Evolutionary conservation across 2,888 invertebrate genomes (phyloP).

Genomic region (Noctuana brunneofusca): DNA sequence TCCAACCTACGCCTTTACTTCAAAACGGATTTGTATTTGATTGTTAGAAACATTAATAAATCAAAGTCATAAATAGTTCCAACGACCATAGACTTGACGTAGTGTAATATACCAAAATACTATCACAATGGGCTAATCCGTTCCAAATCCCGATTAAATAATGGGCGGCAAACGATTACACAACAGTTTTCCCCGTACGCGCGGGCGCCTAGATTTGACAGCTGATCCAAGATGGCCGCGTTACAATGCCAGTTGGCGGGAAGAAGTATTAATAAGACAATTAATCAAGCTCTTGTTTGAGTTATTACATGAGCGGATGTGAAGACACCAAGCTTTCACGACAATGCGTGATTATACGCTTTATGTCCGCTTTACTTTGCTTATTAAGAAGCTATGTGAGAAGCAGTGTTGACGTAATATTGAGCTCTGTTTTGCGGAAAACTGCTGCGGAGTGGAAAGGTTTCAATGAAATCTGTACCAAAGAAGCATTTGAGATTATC

Average conservation of each 20-base stretch:
- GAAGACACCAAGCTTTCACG: conserved; percentile 44
- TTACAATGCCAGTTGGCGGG: conserved; percentile 47
- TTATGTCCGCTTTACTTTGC: conserved; percentile 26
- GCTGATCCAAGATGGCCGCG: conserved; percentile 28
- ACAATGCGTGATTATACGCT: conserved; percentile 38
- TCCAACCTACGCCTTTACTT: too few species aligned
- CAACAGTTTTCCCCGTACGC: conserved; percentile 18
- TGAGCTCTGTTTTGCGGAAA: not conserved
- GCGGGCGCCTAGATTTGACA: conserved; percentile 24
- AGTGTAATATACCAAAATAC: not conserved
- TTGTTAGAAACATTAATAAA: not conserved
- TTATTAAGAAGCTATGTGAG: conserved; percentile 15
- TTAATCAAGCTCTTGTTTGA: conserved; percentile 55
- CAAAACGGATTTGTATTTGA: not conserved
- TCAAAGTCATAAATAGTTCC: not conserved
- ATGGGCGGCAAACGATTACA: conserved; percentile 6
- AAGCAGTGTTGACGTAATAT: conserved; percentile 22
- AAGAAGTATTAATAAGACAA: conserved; percentile 57
- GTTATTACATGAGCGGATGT: conserved; percentile 65
- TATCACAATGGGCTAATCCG: conserved; percentile 4
- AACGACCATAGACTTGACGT: not conserved
- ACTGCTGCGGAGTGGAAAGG: not conserved
- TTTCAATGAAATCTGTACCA: too few species aligned
- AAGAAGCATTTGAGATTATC: too few species aligned
- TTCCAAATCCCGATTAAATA: conserved; percentile 22